Conservation (phyloP, 2,797 vertebrate species). For the Crossoptilon crossoptilon region DNA sequence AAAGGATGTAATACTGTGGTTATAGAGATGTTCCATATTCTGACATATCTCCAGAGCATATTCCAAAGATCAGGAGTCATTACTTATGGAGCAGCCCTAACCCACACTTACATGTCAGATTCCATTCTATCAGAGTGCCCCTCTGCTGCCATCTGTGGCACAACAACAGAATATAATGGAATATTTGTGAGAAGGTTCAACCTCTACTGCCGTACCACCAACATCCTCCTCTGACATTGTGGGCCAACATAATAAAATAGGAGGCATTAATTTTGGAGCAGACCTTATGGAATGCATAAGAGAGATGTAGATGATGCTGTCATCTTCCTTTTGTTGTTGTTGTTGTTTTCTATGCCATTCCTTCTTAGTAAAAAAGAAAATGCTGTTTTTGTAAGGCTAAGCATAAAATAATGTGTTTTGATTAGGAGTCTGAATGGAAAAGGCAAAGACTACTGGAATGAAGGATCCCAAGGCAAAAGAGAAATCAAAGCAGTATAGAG, state of each 20-base stretch:
- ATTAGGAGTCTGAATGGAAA: constrained; percentile 9
- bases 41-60: constrained; percentile 38
- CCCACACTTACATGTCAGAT: background rate
- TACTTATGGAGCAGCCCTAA: background rate
- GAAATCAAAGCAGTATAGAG: background rate
- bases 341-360: background rate
- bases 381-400: background rate
- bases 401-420: background rate
- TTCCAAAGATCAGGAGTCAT: background rate
- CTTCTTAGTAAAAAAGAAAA: background rate
- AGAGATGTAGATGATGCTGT: background rate
- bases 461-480: background rate
- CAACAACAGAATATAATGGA: background rate
- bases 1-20: background rate
- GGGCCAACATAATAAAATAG: background rate
- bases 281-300: background rate
- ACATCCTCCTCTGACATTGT: background rate
- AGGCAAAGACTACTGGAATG: background rate
- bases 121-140: background rate
- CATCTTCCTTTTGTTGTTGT: background rate
- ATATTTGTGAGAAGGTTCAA: background rate
- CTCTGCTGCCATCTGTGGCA: background rate
- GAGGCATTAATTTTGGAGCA: background rate
- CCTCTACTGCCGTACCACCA: background rate
- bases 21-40: background rate